These are phyloP conservation scores for Diaphora mendica DNA, from an alignment of 2,888 invertebrate genomes.

Conservation along the genomic window DNA sequence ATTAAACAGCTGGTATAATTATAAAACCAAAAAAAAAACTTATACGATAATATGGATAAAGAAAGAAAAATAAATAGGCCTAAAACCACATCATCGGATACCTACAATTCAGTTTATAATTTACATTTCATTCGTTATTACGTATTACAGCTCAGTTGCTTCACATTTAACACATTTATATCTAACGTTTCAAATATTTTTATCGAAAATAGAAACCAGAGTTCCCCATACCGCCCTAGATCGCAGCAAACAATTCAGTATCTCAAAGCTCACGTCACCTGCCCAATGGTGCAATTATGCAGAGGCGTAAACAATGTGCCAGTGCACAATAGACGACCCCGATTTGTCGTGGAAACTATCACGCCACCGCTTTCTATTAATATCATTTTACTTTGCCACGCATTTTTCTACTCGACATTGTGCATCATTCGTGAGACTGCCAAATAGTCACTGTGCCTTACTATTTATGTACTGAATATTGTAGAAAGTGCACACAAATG, in stretches of 20 bases:
- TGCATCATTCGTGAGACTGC: conserved; percentile 54
- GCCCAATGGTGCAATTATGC: conserved; percentile 59
- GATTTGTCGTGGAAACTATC: conserved; percentile 83
- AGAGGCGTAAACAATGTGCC: conserved; percentile 67
- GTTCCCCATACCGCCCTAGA: conserved; percentile 7
- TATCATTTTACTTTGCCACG: conserved; percentile 67
- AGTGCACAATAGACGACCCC: conserved; percentile 76
- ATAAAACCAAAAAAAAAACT: neutral
- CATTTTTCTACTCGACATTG: conserved; percentile 52
- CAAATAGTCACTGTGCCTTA: conserved; percentile 45
- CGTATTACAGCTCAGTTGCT: neutral
- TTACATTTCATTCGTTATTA: neutral
- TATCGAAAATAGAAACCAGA: neutral
- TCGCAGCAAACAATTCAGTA: conserved; percentile 11
- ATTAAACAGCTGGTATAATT: too few species aligned
- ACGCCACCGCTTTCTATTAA: conserved; percentile 77
- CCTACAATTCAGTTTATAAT: neutral
- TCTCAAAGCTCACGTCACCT: conserved; percentile 23
- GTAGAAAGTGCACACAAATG: neutral
- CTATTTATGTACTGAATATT: neutral
- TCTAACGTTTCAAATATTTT: neutral
- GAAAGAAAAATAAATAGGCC: neutral
- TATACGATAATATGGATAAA: neutral
- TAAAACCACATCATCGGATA: neutral
- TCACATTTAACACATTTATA: neutral